Evolutionary conservation across 1,140 invertebrate species (phyloP).

Genomic region (Coenobita brevimanus): DNA sequence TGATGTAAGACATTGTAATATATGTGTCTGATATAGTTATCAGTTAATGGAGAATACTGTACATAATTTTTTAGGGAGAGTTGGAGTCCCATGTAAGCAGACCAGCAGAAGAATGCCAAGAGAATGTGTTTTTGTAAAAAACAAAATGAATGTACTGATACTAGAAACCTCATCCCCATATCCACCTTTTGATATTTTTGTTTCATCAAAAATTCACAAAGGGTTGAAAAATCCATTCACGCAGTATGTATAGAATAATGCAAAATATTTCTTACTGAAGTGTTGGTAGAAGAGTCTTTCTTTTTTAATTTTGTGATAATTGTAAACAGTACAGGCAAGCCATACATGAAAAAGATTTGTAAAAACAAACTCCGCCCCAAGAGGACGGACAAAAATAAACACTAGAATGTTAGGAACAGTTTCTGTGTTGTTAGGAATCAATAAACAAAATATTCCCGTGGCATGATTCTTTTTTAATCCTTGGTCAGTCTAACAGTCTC

Average conservation of each 20-base stretch:
- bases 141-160: slow-evolving; percentile 36
- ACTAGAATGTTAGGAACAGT: slow-evolving; percentile 60
- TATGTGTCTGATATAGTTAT: slow-evolving; percentile 50
- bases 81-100: slow-evolving; percentile 51
- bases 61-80: slow-evolving; percentile 58
- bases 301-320: slow-evolving; percentile 64
- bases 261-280: slow-evolving; percentile 52
- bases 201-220: slow-evolving; percentile 58
- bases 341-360: slow-evolving; percentile 29
- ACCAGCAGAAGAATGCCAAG: slow-evolving; percentile 7
- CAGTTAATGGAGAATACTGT: slow-evolving; percentile 41
- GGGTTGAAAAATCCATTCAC: slow-evolving; percentile 37
- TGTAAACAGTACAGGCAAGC: slow-evolving; percentile 45
- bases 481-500: too few species aligned
- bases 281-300: slow-evolving; percentile 45
- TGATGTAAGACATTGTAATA: slow-evolving; percentile 63
- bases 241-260: slow-evolving; percentile 54
- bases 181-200: slow-evolving; percentile 63
- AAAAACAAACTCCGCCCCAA: slow-evolving; percentile 40
- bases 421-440: slow-evolving; percentile 65
- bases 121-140: slow-evolving; percentile 52
- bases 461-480: too few species aligned
- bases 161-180: slow-evolving; percentile 6
- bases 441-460: slow-evolving; percentile 56
- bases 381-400: slow-evolving; percentile 43